These are phyloP conservation scores for Coenonympha arcania DNA, from an alignment of 2,888 invertebrate genomes.

Conservation along the genomic window DNA sequence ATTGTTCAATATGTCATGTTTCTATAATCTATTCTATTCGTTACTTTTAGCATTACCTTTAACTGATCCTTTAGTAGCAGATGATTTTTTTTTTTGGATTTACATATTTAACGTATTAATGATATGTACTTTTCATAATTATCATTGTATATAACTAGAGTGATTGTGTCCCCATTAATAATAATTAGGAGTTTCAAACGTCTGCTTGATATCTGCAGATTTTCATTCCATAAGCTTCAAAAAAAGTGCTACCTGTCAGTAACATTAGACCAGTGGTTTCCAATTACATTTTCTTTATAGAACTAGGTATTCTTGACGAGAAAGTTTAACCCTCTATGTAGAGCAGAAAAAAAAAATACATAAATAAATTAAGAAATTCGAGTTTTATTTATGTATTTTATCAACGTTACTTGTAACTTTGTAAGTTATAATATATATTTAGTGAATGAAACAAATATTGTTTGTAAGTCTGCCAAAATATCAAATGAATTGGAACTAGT, in stretches of 20 bases:
- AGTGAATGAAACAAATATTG: too few relatives aligned
- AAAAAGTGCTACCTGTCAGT: constrained; percentile 49
- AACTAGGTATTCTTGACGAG: background rate
- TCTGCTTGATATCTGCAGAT: constrained; percentile 53
- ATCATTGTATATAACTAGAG: constrained; percentile 67
- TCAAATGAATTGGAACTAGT: too few relatives aligned
- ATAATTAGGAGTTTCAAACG: constrained; percentile 56
- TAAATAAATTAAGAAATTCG: too few relatives aligned
- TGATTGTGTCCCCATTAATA: constrained; percentile 56
- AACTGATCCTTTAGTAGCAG: constrained; percentile 27
- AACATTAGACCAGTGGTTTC: constrained; percentile 28
- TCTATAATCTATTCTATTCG: constrained; percentile 11
- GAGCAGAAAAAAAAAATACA: too few relatives aligned
- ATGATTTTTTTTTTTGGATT: constrained; percentile 29
- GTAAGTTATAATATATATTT: too few relatives aligned
- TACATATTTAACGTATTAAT: constrained; percentile 49
- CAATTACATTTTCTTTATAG: background rate
- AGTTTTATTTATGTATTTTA: too few relatives aligned
- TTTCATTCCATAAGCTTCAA: constrained; percentile 66
- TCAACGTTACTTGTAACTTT: too few relatives aligned
- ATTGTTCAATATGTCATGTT: constrained; percentile 22
- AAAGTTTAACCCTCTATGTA: too few relatives aligned
- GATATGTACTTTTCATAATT: constrained; percentile 45
- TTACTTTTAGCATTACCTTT: constrained; percentile 14
- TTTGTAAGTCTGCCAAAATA: too few relatives aligned